Base-by-base conservation (phyloP, 2,113 vertebrate genomes). In the Chaenocephalus aceratus region DNA sequence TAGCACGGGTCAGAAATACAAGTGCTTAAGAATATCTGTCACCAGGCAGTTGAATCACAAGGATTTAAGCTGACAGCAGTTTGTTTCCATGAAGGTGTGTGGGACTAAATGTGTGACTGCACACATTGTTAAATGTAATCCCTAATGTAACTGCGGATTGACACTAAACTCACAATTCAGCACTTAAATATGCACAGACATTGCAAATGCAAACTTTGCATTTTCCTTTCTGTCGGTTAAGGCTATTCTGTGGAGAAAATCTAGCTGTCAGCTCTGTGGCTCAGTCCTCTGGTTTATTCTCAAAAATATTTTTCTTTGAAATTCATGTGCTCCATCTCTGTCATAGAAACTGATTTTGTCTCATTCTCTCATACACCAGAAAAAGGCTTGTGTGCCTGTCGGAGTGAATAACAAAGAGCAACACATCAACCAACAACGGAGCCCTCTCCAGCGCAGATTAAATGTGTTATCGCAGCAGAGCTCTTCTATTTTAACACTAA, bases 331-430 rank as follows among this genome's bases (percentile, higher is more conserved):
- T 60, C 10, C 70, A 57, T 71, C 23, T 77, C 54, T 75, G 61
- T 66, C 59, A 77, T 46, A 59, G 16, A 65, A 77, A 74, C 76
- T 0, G 65, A 79, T 82, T 12, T 51, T 48, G 58, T 78, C 65
- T 62, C 34, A 41, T 70, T 75, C 56, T 81, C 63, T 66, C 81
- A 45, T 48, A 59, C 23, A 53, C 10, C 76, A 72, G 58, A 79
- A 70, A 57, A 59, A 48, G 49, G 61, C 67, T 80, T 36, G 57
- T 80, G 74, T 64, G 30, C 44, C 44, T 77, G 21, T 80, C 53
- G 65, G 60, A n/a, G 30, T 21, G 70, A 85, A 75, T 58, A 79
- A 61, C 70, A 85, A 72, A 83, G 77, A 77, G 73, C 23, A 65
- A 51, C 68, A 26, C 34, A 65, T 59, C 61, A 36, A 44, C 45